Percentiles rank a stretch among this genome's conserved stretches.
Conservation (phyloP, 2,113 vertebrate species). For the Agelaius phoeniceus region DNA sequence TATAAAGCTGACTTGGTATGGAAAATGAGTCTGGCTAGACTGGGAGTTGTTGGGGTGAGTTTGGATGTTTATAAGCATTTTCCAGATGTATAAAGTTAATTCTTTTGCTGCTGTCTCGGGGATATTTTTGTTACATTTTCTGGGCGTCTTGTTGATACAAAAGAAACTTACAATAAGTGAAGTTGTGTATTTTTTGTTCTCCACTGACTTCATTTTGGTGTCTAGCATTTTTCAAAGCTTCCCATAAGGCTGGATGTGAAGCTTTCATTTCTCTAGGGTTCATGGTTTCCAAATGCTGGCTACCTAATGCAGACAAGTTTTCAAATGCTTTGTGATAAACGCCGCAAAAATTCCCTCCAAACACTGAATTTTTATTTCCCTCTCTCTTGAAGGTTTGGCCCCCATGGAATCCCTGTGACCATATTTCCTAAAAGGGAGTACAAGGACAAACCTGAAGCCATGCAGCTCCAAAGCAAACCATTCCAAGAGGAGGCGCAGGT, state of each 20-base stretch:
- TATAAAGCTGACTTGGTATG: background rate
- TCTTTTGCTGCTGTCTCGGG: background rate
- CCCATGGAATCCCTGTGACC: slow-evolving; percentile 96
- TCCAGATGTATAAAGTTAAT: background rate
- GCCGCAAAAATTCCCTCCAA: background rate
- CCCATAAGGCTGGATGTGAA: background rate
- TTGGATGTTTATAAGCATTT: background rate
- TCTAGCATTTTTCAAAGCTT: background rate
- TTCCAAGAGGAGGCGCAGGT: slow-evolving; percentile 80
- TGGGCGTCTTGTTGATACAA: background rate
- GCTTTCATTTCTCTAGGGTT: background rate
- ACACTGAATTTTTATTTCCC: background rate
- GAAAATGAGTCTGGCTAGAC: background rate
- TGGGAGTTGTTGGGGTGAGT: background rate
- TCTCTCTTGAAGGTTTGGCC: slow-evolving; percentile 88
- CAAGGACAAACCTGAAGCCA: slow-evolving; percentile 84
- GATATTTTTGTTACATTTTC: background rate
- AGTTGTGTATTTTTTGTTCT: background rate
- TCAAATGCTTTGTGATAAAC: background rate
- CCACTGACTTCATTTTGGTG: background rate
- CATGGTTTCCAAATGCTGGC: background rate
- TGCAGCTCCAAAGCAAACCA: slow-evolving; percentile 83
- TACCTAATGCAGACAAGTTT: fast-evolving
- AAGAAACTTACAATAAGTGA: background rate
- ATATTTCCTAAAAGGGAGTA: slow-evolving; percentile 91